Conservation (phyloP, 2,113 vertebrate species). For the Dipodomys merriami region DNA sequence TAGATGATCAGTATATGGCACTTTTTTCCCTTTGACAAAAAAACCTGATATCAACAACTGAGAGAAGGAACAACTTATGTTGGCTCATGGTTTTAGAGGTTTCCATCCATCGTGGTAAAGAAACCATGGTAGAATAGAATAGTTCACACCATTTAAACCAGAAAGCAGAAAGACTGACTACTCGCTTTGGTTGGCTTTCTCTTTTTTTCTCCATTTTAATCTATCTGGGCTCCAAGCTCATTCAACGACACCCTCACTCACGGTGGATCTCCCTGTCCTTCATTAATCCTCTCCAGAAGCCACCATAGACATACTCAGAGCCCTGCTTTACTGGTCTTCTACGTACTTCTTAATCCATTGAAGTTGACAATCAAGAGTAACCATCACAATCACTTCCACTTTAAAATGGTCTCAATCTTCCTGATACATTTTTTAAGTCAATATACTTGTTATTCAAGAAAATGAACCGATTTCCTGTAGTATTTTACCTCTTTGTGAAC, state of each 20-base stretch:
- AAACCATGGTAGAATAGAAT: too few relatives aligned
- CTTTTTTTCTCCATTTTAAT: not conserved
- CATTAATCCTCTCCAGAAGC: not conserved
- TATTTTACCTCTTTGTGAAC: constrained; percentile 1
- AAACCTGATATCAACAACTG: too few relatives aligned
- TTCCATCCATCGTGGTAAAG: not conserved
- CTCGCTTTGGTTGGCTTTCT: not conserved
- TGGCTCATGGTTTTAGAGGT: not conserved
- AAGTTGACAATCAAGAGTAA: not conserved
- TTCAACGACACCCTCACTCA: not conserved
- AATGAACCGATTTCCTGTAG: not conserved
- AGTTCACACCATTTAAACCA: not conserved
- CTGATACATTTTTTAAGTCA: constrained; percentile 30
- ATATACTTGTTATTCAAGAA: not conserved
- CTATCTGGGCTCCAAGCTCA: not conserved
- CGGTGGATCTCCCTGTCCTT: not conserved
- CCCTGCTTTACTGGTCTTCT: not conserved
- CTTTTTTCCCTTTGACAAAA: not conserved
- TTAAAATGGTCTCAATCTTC: not conserved
- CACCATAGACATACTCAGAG: not conserved
- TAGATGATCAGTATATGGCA: not conserved
- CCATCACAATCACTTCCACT: not conserved
- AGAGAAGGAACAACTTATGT: not conserved
- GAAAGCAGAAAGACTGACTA: not conserved
- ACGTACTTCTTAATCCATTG: too few relatives aligned